Percentiles rank a stretch among this genome's conserved stretches.
Evolutionary conservation across 1,140 invertebrate species (phyloP).

Genomic region (Drosophila pallidifrons): DNA sequence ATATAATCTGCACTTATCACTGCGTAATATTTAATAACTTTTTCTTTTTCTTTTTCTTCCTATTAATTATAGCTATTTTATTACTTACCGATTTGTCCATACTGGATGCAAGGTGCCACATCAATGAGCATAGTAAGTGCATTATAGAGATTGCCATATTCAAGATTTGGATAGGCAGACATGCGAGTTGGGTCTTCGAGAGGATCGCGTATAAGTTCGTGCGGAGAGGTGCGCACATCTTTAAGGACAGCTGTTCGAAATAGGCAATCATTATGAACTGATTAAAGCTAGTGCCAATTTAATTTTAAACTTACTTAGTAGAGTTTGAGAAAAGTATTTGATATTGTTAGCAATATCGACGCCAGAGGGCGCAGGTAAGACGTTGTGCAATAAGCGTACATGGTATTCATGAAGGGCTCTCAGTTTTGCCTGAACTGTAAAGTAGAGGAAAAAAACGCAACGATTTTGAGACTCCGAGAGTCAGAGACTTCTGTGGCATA

Average conservation of each 20-base stretch:
- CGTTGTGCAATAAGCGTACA: slow-evolving; percentile 95
- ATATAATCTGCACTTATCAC: too few relatives aligned
- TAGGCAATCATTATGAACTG: too few relatives aligned
- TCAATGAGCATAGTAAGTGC: slow-evolving; percentile 93
- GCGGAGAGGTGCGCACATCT: slow-evolving; percentile 96
- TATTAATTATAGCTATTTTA: neutral
- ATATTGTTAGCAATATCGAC: slow-evolving; percentile 98
- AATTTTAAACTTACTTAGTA: slow-evolving; percentile 92
- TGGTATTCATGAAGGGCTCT: slow-evolving; percentile 98
- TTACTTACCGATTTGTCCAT: slow-evolving; percentile 91
- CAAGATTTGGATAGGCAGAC: slow-evolving; percentile 96
- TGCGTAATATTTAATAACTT: neutral
- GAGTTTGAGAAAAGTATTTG: slow-evolving; percentile 98
- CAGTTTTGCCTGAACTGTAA: slow-evolving; percentile 98
- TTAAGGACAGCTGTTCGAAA: slow-evolving; percentile 92
- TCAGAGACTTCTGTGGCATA: slow-evolving; percentile 76
- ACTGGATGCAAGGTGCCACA: slow-evolving; percentile 93
- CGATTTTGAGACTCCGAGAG: neutral
- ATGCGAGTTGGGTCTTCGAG: slow-evolving; percentile 94
- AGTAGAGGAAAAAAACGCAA: neutral
- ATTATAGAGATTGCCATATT: slow-evolving; percentile 97
- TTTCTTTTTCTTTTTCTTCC: too few relatives aligned
- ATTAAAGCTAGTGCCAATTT: neutral
- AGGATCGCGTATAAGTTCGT: slow-evolving; percentile 94
- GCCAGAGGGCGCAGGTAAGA: slow-evolving; percentile 96